Evolutionary conservation across 2,888 invertebrate species (phyloP), one percentile per base, ranked within the genome.

Genomic region (Xanthostigma xanthostigma): DNA sequence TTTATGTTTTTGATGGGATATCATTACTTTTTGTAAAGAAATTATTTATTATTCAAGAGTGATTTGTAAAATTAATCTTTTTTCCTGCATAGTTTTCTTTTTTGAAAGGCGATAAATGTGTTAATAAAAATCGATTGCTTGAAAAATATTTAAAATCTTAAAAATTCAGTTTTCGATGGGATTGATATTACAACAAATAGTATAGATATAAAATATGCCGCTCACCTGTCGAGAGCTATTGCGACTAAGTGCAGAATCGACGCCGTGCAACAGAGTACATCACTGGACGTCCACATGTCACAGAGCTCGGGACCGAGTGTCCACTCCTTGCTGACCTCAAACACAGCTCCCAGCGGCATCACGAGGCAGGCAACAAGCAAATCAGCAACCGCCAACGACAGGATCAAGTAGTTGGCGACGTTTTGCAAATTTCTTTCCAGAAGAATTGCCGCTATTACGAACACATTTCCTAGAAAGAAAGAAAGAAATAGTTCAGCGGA

Each of bases 241-340:
- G 85, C 85, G 50, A 87, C 85, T 46, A 87, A 75, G 68, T 87
- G 86, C 50, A 86, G 71, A 57, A 86, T 86, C 47, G 84, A 84
- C 40, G 86, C 85, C 34, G 85, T 85, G 68, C 93, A 93, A 67
- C 92, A 91, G 12, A 93, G 75, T 14, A 94, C 92, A 65, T 94
- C 93, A 50, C 86, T 85, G 36, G 87, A 87, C 35, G 91, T 90
- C 91, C 91, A 93, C 80, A 93, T 86, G 68, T 94, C 92, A 69
- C 94, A 93, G 50, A 90, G 74, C 61, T 85, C 84, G 34, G 88
- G 84, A 49, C 90, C 90, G 55, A 92, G 72, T 57, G 81, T 81
- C 91, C 91, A 91, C 65, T 84, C 78, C 63, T 81, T 77, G 54
- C 79, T 81, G 51, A 84, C 81, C 69, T 85, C 82, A 67, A 84